A percentile compares a stretch with the other conserved stretches of the same genome.
These are phyloP conservation scores for Petrophora chlorosata DNA, from an alignment of 2,888 invertebrate species.

Conservation along the genomic window DNA sequence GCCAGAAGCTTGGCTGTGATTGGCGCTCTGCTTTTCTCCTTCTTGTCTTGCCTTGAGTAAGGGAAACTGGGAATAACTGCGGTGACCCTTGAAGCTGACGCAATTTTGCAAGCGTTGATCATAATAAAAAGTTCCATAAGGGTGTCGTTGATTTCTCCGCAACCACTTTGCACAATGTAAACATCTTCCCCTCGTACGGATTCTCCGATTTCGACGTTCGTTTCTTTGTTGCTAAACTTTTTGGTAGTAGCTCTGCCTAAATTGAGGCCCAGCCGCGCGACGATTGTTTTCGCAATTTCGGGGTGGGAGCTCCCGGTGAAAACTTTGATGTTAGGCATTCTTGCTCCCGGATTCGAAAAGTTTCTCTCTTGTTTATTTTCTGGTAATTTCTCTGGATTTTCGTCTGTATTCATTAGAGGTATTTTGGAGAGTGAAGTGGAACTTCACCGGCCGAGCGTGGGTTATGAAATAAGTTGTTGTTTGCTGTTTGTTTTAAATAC, in stretches of 20 bases:
- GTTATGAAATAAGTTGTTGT: slow-evolving; percentile 55
- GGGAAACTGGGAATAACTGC: slow-evolving; percentile 96
- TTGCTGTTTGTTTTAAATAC: slow-evolving; percentile 54
- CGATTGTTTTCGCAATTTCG: slow-evolving; percentile 97
- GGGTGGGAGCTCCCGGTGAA: slow-evolving; percentile 99
- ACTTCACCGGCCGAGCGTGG: slow-evolving; percentile 49
- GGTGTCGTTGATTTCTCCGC: slow-evolving; percentile 95
- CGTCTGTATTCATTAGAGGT: slow-evolving; percentile 64
- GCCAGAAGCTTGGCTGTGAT: slow-evolving; percentile 95
- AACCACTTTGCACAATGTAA: slow-evolving; percentile 95
- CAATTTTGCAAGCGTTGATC: slow-evolving; percentile 97
- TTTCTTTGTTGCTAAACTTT: slow-evolving; percentile 99
- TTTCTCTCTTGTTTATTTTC: slow-evolving; percentile 42
- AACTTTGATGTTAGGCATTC: slow-evolving; percentile 99
- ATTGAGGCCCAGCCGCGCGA: slow-evolving; percentile 96
- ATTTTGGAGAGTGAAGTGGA: slow-evolving; percentile 43
- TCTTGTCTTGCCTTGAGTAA: slow-evolving; percentile 96
- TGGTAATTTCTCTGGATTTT: slow-evolving; percentile 41
- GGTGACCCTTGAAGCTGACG: slow-evolving; percentile 94
- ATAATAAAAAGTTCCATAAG: slow-evolving; percentile 96
- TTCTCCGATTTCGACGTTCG: slow-evolving; percentile 96
- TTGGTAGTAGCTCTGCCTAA: slow-evolving; percentile 98
- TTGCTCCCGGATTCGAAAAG: slow-evolving; percentile 58
- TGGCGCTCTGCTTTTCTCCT: slow-evolving; percentile 95
- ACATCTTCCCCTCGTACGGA: slow-evolving; percentile 97